Conservation (phyloP, 2,888 invertebrate species). For the Epinotia bilunana region DNA sequence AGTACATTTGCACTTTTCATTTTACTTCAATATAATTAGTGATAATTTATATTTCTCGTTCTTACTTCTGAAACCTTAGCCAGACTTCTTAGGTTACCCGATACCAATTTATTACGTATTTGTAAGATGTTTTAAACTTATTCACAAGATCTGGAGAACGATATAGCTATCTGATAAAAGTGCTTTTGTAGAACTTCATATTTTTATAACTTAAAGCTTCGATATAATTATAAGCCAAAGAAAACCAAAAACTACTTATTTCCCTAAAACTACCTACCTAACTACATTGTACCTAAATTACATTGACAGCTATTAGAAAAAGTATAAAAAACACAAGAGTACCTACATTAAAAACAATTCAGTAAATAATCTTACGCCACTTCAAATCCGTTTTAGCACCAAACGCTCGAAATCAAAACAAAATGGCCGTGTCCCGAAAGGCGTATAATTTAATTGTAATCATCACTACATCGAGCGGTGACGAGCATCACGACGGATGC, state of each 20-base stretch:
- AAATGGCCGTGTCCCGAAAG: constrained; percentile 73
- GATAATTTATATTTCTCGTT: background rate
- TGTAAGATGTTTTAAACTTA: background rate
- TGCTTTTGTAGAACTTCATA: background rate
- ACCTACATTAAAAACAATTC: background rate
- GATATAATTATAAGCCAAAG: background rate
- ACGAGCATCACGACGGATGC: constrained; percentile 81
- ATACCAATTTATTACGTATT: background rate
- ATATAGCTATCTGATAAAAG: background rate
- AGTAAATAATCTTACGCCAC: constrained; percentile 9
- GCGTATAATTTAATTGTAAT: constrained; percentile 83
- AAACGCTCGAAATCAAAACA: constrained; percentile 74
- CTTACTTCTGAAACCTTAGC: background rate
- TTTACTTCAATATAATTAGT: background rate
- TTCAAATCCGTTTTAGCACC: constrained; percentile 48
- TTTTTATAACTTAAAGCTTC: background rate
- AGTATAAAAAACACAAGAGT: background rate
- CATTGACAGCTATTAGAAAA: too few species aligned
- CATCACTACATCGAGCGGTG: constrained; percentile 81
- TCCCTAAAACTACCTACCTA: too few species aligned
- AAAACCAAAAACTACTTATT: too few species aligned
- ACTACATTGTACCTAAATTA: too few species aligned
- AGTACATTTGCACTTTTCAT: too few species aligned
- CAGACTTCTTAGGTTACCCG: background rate
- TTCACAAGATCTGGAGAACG: background rate